Percentiles rank a stretch among this genome's conserved stretches.
These are phyloP conservation scores for Porphyrio hochstetteri DNA, from an alignment of 2,113 vertebrate genomes.

Conservation along the genomic window DNA sequence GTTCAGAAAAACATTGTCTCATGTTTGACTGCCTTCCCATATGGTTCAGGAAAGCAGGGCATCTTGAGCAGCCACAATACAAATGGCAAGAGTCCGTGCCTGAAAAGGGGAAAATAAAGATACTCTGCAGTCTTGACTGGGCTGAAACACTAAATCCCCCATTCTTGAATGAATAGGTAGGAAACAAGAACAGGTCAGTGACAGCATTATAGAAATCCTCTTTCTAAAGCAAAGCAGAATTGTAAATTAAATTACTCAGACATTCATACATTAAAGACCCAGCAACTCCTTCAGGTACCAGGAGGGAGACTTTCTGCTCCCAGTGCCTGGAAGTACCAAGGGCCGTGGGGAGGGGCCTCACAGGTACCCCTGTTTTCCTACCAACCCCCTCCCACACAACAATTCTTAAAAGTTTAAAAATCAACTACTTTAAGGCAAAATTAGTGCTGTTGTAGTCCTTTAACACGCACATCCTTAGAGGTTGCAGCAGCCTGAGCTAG, in stretches of 20 bases:
- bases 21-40: conserved; percentile 21
- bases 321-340: background rate
- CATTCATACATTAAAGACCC: background rate
- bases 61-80: conserved; percentile 1
- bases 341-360: rapidly evolving
- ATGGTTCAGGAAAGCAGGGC: conserved; percentile 5
- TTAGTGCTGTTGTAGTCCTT: too few species aligned
- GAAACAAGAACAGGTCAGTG: background rate
- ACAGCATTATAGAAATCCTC: background rate
- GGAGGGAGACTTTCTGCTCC: background rate
- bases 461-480: rapidly evolving
- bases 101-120: background rate
- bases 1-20: conserved; percentile 41
- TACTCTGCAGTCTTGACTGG: background rate
- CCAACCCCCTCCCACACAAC: background rate
- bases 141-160: background rate
- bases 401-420: background rate
- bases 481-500: background rate
- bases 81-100: background rate
- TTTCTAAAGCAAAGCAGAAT: background rate
- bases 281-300: background rate
- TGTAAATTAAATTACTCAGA: background rate
- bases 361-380: background rate
- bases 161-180: background rate
- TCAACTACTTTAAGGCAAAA: background rate